Conservation (phyloP, 2,888 invertebrate genomes). For the Spatulosminthurus flaviceps region DNA sequence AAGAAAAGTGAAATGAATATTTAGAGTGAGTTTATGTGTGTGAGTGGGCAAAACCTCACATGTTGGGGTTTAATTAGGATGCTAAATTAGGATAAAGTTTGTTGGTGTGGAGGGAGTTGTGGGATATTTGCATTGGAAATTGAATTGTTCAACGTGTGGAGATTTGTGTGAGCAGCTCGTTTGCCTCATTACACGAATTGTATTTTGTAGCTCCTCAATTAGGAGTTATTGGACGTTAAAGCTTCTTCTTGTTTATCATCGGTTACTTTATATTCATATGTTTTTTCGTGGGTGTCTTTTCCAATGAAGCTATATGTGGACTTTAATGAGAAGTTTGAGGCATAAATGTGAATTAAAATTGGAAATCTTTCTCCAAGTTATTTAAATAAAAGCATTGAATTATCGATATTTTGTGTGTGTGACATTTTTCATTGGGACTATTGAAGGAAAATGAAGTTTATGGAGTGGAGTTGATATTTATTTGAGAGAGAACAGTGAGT, state of each 20-base stretch:
- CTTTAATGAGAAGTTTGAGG: no score
- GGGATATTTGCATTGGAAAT: constrained; percentile 5
- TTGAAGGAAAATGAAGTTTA: background rate
- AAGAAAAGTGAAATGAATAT: constrained; percentile 7
- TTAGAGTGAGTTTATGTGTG: background rate
- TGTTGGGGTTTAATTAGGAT: constrained; percentile 12
- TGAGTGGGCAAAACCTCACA: constrained; percentile 11
- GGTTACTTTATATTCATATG: background rate
- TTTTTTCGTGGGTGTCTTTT: background rate
- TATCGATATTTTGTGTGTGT: background rate
- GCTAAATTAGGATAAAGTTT: background rate
- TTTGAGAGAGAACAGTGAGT: no score
- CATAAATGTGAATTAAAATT: no score
- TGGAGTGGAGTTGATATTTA: background rate
- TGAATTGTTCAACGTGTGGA: background rate
- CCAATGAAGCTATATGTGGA: no score
- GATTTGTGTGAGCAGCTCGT: background rate
- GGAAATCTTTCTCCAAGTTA: background rate
- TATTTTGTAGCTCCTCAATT: constrained; percentile 8
- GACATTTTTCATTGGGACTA: background rate
- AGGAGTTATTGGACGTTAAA: background rate
- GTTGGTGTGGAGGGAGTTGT: background rate
- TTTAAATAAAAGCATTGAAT: constrained; percentile 3
- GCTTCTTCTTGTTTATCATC: background rate
- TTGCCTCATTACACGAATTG: background rate